Evolutionary conservation across 2,797 vertebrate species (phyloP), one percentile per base, ranked within the genome.

Genomic region (Odontamblyopus lacepedii): DNA sequence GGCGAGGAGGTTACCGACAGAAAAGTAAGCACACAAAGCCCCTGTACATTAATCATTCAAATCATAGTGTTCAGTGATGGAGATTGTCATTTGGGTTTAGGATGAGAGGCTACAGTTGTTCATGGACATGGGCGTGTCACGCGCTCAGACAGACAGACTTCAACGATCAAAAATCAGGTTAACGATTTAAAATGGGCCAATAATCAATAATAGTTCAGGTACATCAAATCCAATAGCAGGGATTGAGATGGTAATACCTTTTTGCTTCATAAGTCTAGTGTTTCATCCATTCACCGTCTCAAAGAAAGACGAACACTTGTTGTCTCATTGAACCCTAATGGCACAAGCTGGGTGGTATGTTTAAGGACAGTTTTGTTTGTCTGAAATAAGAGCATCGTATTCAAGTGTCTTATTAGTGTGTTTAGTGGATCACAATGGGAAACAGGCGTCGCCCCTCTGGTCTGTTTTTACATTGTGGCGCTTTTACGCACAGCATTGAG

Each of bases 1-100:
- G 97, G 97, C 4, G 96, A 98, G 38, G 96, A 95, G 35, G 97
- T 98, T 81, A 86, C 88, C 8, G 95, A 95, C 87, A 94, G 95
- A 81, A 95, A 97, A 95, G 97, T 97, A 92, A 96, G 95, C 61
- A 53, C 59, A 60, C 78, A 55, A 0, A 2, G 5, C n/a, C 53
- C 50, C 1, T 3, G 1, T 27, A 3, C 26, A 48, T 66, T 8
- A 3, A 2, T 0, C 51, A 7, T 12, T 15, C 0, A 65, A 41
- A 13, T 60, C 3, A 6, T 9, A 1, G 26, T 8, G 38, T 15
- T 15, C 3, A n/a, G 12, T 60, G 30, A 73, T 59, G 74, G 30
- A 27, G 30, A 44, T 26, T 30, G 2, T 66, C 6, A 69, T 15
- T 69, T 60, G 19, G 32, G 63, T 69, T 32, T 74, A 72, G 38